Evolutionary conservation across 2,888 invertebrate genomes (phyloP), one percentile per base, ranked within the genome.

Genomic region (Gastracanthus pulcherrimus): DNA sequence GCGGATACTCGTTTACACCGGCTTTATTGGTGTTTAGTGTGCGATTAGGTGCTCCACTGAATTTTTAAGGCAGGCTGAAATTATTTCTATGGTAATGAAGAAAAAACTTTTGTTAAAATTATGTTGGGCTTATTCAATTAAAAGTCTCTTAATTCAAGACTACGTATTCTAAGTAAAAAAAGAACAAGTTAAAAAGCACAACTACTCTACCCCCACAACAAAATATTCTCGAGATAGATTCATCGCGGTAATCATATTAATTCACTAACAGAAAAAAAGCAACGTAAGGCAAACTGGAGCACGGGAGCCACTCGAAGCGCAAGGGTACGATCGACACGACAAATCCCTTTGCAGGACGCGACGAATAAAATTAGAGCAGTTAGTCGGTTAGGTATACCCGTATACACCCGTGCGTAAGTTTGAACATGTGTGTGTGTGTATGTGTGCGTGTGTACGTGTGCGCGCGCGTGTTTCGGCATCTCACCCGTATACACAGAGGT

Each of bases 331-430:
- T 66, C 67, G 75, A 23, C 34, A 66, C 76, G 77, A 60, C 36
- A 67, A 79, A 79, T 79, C 74, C 45, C 48, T 74, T 67, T 48
- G 74, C 58, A 23, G 26, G 23, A 66, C 31, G 58, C 67, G 55
- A 45, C 74, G 84, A 86, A 87, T 86, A 86, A 85, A 87, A 88
- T 83, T 85, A 83, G 86, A 87, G 84, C 84, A 86, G 85, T 86
- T 87, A 86, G 85, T 85, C 86, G 85, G 84, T 84, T 80, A 82
- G 79, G 19, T 60, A 60, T n/a, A 5, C 58, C 13, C 23, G 45
- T 11, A 36, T 23, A 34, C 23, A 23, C 5, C n/a, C n/a, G 19
- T 26, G 13, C 4, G 45, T 45, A 45, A 13, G 3, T 45, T 1
- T 1, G 1, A 9, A 45, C 45, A 13, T 4, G 11, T 9, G 45